Evolutionary conservation across 1,140 invertebrate genomes (phyloP), one percentile per base, ranked within the genome.

Genomic region (Drosophila pruinosa): DNA sequence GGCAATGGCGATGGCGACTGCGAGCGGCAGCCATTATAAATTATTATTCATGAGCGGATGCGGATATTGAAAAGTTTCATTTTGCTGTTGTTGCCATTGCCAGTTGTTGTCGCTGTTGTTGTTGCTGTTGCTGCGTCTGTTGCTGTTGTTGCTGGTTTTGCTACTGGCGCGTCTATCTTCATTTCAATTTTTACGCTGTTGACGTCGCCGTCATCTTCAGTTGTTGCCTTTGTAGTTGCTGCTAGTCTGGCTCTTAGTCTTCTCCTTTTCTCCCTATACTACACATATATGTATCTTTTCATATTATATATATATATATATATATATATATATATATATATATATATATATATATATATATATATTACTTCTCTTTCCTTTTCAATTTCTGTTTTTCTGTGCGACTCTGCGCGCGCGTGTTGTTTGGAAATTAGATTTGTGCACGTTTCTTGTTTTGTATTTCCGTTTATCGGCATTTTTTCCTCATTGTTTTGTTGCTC

Each of bases 11-110:
- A 57, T 24, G 28, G 78, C 81, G 50, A 63, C 64, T 50, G 72
- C 75, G 41, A 67, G 61, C 21, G 39, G 39, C 64, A 68, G 74
- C 81, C 81, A 88, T 86, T 86, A 88, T 88, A 82, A 86, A 86
- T 86, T 86, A 86, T 86, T 86, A 86, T 86, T 86, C 82, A 86
- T 86, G 81, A 86, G 81, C 81, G 81, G 82, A 86, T 86, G 81
- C 81, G 81, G 81, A 86, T 86, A 86, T 86, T 86, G 81, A 86
- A 86, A 86, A 86, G 82, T 86, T 86, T 88, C 82, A 81, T 76
- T 81, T 75, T 72, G 81, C 69, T 73, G 38, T 69, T 73, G 38
- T 69, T 75, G 47, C 22, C 45, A 14, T 26, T 52, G 43, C 1
- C 24, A 54, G 48, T 34, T 28, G 50, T 34, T 45, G 36, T 39